Conservation (phyloP, 2,888 invertebrate species). For the Molorchus minor region DNA sequence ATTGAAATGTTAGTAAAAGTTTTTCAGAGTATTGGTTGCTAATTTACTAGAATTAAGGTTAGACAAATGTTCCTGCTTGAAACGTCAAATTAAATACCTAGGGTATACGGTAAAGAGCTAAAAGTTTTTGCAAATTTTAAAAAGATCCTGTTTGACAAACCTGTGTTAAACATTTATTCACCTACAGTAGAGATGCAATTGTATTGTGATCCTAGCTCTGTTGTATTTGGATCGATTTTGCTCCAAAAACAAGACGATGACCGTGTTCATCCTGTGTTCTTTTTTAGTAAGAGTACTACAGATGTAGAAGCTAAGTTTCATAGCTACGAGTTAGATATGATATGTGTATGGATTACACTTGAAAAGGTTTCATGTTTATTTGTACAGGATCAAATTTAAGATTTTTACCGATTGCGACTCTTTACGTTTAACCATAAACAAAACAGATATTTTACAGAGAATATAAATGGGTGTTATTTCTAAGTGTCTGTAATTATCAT, state of each 20-base stretch:
- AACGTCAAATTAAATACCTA: constrained; percentile 6
- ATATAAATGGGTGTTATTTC: constrained; percentile 26
- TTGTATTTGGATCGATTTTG: constrained; percentile 16
- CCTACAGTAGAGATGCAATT: constrained; percentile 11
- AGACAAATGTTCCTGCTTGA: neutral
- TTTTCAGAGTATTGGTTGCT: neutral
- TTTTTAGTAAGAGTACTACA: constrained; percentile 24
- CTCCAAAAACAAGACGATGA: constrained; percentile 24
- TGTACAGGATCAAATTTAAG: constrained; percentile 18
- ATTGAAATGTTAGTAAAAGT: neutral
- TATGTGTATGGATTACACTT: constrained; percentile 1
- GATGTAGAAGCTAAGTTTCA: constrained; percentile 2
- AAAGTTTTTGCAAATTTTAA: constrained; percentile 14
- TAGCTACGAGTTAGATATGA: constrained; percentile 8
- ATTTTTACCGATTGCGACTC: constrained; percentile 22
- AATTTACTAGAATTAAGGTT: neutral
- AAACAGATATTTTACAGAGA: no score
- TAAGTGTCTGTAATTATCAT: constrained; percentile 30
- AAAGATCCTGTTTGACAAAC: constrained; percentile 7
- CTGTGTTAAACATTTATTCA: constrained; percentile 17
- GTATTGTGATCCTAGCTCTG: constrained; percentile 19
- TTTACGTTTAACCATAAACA: constrained; percentile 10
- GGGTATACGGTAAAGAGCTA: constrained; percentile 14
- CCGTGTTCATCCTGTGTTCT: constrained; percentile 20
- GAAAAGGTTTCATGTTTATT: constrained; percentile 17